Evolutionary conservation across 2,113 vertebrate species (phyloP).

Genomic region (Brachyistius frenatus): DNA sequence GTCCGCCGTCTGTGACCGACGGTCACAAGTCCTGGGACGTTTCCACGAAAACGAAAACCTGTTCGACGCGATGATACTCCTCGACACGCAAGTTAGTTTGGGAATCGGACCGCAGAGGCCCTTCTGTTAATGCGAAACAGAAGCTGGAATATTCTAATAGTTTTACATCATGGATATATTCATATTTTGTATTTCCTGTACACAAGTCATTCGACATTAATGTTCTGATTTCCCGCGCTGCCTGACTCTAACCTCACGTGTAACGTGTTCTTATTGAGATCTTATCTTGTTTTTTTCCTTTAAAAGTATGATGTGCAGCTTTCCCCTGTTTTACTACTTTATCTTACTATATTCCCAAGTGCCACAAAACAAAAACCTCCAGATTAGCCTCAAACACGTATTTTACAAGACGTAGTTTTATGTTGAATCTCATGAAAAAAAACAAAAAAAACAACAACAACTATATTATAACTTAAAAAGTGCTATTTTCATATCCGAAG

Average conservation of each 20-base stretch:
- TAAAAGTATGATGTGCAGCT: neutral
- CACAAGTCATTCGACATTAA: neutral
- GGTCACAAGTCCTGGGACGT: neutral
- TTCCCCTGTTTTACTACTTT: neutral
- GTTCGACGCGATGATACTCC: neutral
- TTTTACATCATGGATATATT: constrained; percentile 15
- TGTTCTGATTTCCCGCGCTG: neutral
- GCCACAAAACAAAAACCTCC: constrained; percentile 10
- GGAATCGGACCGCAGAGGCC: neutral
- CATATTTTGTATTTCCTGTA: neutral
- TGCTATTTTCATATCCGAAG: constrained; percentile 11
- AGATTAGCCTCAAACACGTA: neutral
- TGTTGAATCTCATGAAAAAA: neutral
- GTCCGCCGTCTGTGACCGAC: no score
- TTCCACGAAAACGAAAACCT: neutral
- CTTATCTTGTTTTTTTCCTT: neutral
- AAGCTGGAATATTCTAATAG: neutral
- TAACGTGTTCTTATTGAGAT: neutral
- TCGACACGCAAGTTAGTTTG: neutral
- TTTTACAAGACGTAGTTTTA: neutral
- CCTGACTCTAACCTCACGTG: neutral
- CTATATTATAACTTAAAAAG: neutral
- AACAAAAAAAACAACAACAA: no score
- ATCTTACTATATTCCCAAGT: constrained; percentile 3
- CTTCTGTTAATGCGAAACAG: constrained; percentile 3